A percentile compares a stretch with the other conserved stretches of the same genome.
These are phyloP conservation scores for Hylomyscus alleni DNA, from an alignment of 2,797 vertebrate genomes.

Conservation along the genomic window DNA sequence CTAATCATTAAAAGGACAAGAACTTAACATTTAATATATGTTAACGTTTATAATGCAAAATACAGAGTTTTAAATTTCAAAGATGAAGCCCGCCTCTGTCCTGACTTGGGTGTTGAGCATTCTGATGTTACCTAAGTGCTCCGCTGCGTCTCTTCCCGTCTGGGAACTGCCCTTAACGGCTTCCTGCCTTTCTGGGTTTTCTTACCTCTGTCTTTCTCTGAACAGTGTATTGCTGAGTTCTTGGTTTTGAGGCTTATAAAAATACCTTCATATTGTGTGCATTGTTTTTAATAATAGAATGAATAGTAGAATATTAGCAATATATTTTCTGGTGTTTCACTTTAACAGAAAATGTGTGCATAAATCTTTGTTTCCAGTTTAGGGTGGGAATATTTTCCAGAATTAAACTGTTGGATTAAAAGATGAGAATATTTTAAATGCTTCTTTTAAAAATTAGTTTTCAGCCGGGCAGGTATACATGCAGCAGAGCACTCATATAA, in stretches of 20 bases:
- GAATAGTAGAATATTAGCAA: slow-evolving; percentile 26
- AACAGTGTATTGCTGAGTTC: neutral
- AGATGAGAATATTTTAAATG: slow-evolving; percentile 25
- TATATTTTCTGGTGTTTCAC: slow-evolving; percentile 42
- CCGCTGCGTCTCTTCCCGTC: too few relatives aligned
- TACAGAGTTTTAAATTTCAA: slow-evolving; percentile 13
- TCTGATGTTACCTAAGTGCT: neutral
- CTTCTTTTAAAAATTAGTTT: neutral
- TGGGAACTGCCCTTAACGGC: neutral
- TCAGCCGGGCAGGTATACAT: too few relatives aligned
- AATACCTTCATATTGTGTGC: neutral
- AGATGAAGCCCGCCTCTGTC: neutral
- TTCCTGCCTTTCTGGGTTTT: neutral
- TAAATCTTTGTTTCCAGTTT: slow-evolving; percentile 28
- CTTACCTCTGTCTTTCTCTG: neutral
- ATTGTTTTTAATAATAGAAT: slow-evolving; percentile 59
- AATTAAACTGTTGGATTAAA: slow-evolving; percentile 62
- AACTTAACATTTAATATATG: slow-evolving; percentile 19
- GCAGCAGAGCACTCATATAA: too few relatives aligned
- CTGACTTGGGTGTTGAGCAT: neutral
- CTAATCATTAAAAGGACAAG: neutral
- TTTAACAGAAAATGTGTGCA: neutral
- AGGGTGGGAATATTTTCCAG: slow-evolving; percentile 38
- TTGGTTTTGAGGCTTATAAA: slow-evolving; percentile 59
- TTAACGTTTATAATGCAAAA: neutral